Evolutionary conservation across 2,888 invertebrate species (phyloP).

Genomic region (Cerastis leucographa): DNA sequence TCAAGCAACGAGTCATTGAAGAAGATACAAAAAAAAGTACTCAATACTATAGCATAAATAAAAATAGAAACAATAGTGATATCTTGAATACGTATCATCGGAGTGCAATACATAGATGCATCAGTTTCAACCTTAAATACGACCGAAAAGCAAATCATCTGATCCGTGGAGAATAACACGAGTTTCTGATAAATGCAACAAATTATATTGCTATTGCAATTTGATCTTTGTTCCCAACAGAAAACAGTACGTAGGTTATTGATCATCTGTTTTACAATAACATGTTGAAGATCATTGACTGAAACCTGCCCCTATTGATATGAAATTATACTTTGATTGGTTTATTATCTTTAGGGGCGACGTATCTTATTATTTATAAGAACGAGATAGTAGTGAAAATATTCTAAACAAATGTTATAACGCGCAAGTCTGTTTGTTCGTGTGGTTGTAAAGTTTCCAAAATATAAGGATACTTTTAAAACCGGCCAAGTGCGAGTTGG

Average conservation of each 20-base stretch:
- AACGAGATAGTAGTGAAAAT: background rate
- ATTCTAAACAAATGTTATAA: background rate
- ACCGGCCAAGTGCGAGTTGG: too few relatives aligned
- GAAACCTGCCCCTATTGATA: constrained; percentile 72
- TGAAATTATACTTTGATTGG: constrained; percentile 60
- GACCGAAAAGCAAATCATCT: constrained; percentile 43
- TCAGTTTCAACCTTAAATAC: constrained; percentile 28
- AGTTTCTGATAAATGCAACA: constrained; percentile 54
- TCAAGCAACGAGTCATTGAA: too few relatives aligned
- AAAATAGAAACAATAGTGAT: background rate
- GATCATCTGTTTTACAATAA: constrained; percentile 62
- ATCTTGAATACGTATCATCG: background rate
- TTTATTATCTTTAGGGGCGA: constrained; percentile 43
- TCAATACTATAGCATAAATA: background rate
- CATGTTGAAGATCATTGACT: constrained; percentile 74
- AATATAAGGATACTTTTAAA: background rate
- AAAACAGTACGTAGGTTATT: constrained; percentile 17
- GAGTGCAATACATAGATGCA: constrained; percentile 1
- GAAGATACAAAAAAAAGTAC: background rate
- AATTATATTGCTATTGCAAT: background rate
- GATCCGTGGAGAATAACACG: constrained; percentile 62
- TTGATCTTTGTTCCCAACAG: background rate
- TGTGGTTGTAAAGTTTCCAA: background rate
- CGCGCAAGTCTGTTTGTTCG: background rate
- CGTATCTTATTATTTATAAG: constrained; percentile 30